Evolutionary conservation across 2,888 invertebrate genomes (phyloP), one percentile per base, ranked within the genome.

Genomic region (Cephus nigrinus): DNA sequence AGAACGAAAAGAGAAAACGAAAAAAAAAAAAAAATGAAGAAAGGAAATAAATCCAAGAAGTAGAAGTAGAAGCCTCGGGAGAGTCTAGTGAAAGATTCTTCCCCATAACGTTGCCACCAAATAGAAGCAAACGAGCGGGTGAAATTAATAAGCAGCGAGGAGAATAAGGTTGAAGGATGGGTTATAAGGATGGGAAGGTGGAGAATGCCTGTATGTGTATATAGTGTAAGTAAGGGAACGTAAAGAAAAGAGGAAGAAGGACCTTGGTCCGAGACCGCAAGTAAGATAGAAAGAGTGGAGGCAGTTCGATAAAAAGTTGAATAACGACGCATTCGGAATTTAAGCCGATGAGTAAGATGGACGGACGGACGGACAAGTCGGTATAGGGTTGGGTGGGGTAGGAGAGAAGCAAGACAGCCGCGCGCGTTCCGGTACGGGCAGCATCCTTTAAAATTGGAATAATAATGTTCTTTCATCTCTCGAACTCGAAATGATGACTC

Each of bases 381-480:
- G 32, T 71, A 15, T 71, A 32, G 71, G 71, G 31, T 32, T 32
- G 79, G 72, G 78, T 76, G 34, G 76, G 77, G 76, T 76, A 76
- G 77, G 68, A 31, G 69, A 74, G 77, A 68, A 77, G 79, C 75
- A 78, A 34, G 78, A 71, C 31, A 71, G 31, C 71, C 36, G 74
- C 74, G 73, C 33, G 74, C 74, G 74, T n/a, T 30, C 74, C 33
- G 36, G 74, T 40, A 40, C 40, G 23, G 40, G 40, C 68, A 74
- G 83, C 86, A 84, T 89, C 90, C 87, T 89, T 91, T 86, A 90
- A 91, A 90, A 91, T 90, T 90, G 90, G 90, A 91, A 90, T 91
- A 91, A 91, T 90, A 91, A 90, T 88, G 88, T 89, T 91, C 89
- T 89, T 87, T 88, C 87, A 87, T 89, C 88, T 86, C 85, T 88